Evolutionary conservation across 2,888 invertebrate species (phyloP), one percentile per base, ranked within the genome.

Genomic region (Sturmia bella): DNA sequence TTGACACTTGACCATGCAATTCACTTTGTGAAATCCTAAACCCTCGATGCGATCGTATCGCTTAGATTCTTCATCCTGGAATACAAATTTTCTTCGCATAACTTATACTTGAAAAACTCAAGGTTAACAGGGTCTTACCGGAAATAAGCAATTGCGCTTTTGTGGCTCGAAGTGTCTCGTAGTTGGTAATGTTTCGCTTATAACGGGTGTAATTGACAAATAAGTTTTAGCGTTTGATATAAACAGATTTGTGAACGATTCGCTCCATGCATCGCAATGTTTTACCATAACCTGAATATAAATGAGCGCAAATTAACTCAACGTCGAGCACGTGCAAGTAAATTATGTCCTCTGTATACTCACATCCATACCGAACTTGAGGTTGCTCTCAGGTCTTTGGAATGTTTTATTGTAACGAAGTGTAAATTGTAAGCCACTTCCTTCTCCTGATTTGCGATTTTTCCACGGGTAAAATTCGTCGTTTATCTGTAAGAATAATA

Each of bases 381-480:
- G n/a, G 4, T 43, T 12, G 7, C 73, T 74, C 11, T 77, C 84
- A 0, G 85, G 54, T 1, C 84, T 39, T 3, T 83, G n/a, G 45
- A 83, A 82, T 1, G 85, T 80, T 13, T 81, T 27, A 68, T 87
- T 87, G 0, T 84, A 72, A 4, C 70, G 80, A 1, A 89, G 19
- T 0, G 78, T 83, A 32, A 90, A 87, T 37, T 85, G 37, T 0
- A 90, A 56, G 0, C 90, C 90, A n/a, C 89, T 87, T 12, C 87
- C 86, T 64, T 90, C 90, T 9, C 90, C 90, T 7, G 88, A 87
- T 0, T 85, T 87, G 32, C 88, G 88, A 9, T 87, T 84, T 50
- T 86, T 87, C 59, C 82, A 85, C 0, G 89, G 89, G 85, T 89
- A 89, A 13, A 85, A 86, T 1, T 75, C 72, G 19, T 87, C 87